Conservation (phyloP, 2,888 invertebrate genomes). For the Horisme vitalbata region DNA sequence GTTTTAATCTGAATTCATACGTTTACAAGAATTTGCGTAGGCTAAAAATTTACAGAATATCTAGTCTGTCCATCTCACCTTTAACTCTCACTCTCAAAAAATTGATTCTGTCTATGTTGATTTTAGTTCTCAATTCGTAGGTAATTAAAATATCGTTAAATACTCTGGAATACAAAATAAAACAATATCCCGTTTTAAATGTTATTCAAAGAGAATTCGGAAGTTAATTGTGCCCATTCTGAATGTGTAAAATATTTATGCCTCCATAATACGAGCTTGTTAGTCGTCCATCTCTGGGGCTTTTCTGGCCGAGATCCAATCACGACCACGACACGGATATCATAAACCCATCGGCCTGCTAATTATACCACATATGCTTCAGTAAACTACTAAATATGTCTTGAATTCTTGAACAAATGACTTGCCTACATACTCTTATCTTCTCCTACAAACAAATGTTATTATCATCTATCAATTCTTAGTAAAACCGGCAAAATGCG, state of each 20-base stretch:
- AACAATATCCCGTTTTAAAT: not conserved
- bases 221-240: not conserved
- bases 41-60: too few species aligned
- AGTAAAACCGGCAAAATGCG: too few species aligned
- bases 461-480: too few species aligned
- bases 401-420: not conserved
- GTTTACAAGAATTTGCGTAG: too few species aligned
- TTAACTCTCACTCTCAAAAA: too few species aligned
- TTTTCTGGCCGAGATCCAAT: conserved; percentile 23
- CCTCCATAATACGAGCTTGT: conserved; percentile 15
- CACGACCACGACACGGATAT: conserved; percentile 18
- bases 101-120: too few species aligned
- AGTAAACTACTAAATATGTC: conserved; percentile 5
- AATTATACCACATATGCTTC: conserved; percentile 16
- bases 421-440: too few species aligned
- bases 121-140: too few species aligned
- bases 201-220: not conserved
- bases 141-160: too few species aligned
- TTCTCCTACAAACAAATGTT: too few species aligned
- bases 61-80: too few species aligned
- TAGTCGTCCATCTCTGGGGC: conserved; percentile 21
- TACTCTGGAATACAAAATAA: too few species aligned
- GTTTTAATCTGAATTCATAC: not conserved
- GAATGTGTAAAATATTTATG: conserved; percentile 7
- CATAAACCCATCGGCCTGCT: conserved; percentile 21